phyloP scores from a whole-genome alignment of 1,140 invertebrate species.

The Drosophila grimshawi region DNA sequence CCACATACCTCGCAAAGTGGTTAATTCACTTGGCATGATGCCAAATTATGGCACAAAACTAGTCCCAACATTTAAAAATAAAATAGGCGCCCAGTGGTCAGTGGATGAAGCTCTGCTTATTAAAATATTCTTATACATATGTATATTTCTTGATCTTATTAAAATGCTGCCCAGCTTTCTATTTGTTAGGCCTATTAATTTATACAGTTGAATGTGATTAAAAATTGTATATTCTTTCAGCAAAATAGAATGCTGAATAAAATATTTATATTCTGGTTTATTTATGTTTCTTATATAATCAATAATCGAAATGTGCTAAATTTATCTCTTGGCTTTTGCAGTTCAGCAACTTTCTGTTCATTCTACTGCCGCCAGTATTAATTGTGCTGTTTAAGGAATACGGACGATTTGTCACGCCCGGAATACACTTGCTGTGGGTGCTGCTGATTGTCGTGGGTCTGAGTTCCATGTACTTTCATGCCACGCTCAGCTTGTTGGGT shows the following conservation, averaged over 20 bases:
- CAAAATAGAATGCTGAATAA: not conserved
- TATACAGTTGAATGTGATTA: not conserved
- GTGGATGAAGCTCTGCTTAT: too few relatives aligned
- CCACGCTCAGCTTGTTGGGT: slow-evolving; percentile 91
- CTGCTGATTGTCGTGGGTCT: slow-evolving; percentile 91
- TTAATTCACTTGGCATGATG: too few relatives aligned
- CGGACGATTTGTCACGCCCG: slow-evolving; percentile 89
- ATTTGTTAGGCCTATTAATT: not conserved
- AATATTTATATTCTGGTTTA: not conserved
- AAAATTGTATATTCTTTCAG: not conserved
- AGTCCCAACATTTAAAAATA: too few relatives aligned
- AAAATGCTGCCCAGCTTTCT: too few relatives aligned
- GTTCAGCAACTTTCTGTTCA: slow-evolving; percentile 92
- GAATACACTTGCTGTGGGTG: slow-evolving; percentile 91
- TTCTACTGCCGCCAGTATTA: slow-evolving; percentile 90
- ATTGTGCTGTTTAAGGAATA: slow-evolving; percentile 91
- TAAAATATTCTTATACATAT: too few relatives aligned
- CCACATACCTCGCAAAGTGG: not conserved
- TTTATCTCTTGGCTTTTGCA: slow-evolving; percentile 76
- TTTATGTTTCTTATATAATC: too few relatives aligned
- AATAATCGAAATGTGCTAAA: not conserved
- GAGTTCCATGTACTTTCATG: slow-evolving; percentile 93
- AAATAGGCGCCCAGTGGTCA: too few relatives aligned
- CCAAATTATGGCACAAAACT: too few relatives aligned
- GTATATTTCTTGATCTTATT: too few relatives aligned